phyloP scores from a whole-genome alignment of 2,888 invertebrate species.

The Scaptomyza flava region DNA sequence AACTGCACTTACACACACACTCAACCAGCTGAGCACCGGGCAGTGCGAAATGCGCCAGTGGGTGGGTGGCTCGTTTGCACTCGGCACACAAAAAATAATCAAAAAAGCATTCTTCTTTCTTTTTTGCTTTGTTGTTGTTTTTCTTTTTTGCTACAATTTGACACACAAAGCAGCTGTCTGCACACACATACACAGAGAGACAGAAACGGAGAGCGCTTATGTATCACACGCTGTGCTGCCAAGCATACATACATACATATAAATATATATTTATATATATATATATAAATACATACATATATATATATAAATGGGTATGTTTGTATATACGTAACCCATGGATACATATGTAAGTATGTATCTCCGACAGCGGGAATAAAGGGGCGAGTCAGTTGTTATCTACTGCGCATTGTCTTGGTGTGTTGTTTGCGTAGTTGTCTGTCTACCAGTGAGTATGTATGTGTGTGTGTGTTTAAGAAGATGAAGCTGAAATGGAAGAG shows the following conservation, averaged over 20 bases:
- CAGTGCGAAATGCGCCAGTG: constrained; percentile 60
- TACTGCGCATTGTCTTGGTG: constrained; percentile 77
- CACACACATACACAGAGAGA: constrained; percentile 48
- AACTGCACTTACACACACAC: constrained; percentile 11
- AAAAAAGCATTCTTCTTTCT: constrained; percentile 38
- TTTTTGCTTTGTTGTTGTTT: background rate
- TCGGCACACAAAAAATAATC: constrained; percentile 50
- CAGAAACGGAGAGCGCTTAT: constrained; percentile 30
- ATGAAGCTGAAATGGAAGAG: constrained; percentile 62
- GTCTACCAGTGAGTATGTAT: constrained; percentile 41
- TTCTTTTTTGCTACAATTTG: constrained; percentile 71
- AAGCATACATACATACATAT: constrained; percentile 45
- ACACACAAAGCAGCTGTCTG: constrained; percentile 79
- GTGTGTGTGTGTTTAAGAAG: constrained; percentile 48
- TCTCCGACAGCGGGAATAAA: constrained; percentile 19
- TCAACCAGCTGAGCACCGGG: constrained; percentile 33
- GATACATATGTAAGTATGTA: constrained; percentile 37
- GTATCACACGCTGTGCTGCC: constrained; percentile 53
- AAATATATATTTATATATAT: constrained; percentile 28
- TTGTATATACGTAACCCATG: constrained; percentile 21
- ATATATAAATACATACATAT: no score
- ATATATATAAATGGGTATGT: constrained; percentile 9
- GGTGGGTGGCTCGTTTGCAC: constrained; percentile 46
- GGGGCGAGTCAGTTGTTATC: constrained; percentile 61
- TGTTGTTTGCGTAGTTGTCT: constrained; percentile 75